These are phyloP conservation scores for Thymallus thymallus DNA, from an alignment of 2,113 vertebrate genomes.

Conservation along the genomic window DNA sequence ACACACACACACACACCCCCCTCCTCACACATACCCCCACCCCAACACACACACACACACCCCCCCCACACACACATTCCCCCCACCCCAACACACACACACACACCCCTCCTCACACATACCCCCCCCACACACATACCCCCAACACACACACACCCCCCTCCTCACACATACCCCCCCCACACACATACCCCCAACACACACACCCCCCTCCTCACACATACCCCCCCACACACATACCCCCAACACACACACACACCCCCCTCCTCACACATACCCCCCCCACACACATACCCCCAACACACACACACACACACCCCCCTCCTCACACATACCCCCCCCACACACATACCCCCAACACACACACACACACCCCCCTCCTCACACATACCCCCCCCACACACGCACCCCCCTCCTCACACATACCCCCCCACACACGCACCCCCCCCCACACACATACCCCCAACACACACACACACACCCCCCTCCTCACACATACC, in stretches of 20 bases:
- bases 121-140: neutral
- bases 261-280: constrained; percentile 27
- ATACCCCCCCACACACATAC: no score
- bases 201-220: neutral
- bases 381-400: constrained; percentile 28
- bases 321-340: no score
- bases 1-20: constrained; percentile 3
- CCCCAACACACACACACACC: neutral
- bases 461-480: constrained; percentile 12
- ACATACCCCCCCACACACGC: constrained; percentile 2
- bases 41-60: neutral
- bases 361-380: no score
- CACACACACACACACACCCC: constrained; percentile 13
- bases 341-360: no score
- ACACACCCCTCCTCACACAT: constrained; percentile 1
- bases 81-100: constrained; percentile 24
- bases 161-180: constrained; percentile 23
- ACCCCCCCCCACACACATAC: neutral
- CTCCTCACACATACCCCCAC: neutral
- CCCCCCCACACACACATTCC: no score
- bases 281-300: neutral
- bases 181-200: neutral
- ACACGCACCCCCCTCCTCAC: constrained; percentile 18
- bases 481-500: constrained; percentile 26
- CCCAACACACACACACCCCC: neutral